Evolutionary conservation across 2,797 vertebrate genomes (phyloP).

Genomic region (Manis javanica): DNA sequence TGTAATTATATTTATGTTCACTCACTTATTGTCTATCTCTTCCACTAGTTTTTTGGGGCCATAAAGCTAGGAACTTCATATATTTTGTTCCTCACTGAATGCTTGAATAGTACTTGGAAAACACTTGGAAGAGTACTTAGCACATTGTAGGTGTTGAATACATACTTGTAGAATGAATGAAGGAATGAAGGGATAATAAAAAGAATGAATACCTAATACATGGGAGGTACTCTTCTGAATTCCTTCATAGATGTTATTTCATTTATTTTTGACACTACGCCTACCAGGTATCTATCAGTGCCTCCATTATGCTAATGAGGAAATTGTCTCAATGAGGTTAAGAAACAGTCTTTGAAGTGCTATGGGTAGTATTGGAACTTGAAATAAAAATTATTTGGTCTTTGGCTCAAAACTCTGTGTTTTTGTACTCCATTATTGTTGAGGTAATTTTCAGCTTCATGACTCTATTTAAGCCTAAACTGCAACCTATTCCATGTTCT

Average conservation of each 20-base stretch:
- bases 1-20: neutral
- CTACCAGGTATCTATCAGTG: neutral
- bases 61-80: neutral
- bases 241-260: neutral
- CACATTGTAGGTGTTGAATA: neutral
- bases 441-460: neutral
- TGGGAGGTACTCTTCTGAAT: neutral
- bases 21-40: constrained; percentile 12
- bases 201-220: constrained; percentile 26
- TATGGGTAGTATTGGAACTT: neutral
- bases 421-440: neutral
- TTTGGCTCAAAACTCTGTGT: neutral
- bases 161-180: neutral
- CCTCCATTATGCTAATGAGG: neutral
- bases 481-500: neutral
- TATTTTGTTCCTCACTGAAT: constrained; percentile 28
- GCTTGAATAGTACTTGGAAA: constrained; percentile 21
- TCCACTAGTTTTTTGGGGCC: constrained; percentile 9
- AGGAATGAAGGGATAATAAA: constrained; percentile 14
- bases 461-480: neutral
- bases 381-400: neutral
- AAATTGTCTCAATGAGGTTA: neutral
- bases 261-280: neutral
- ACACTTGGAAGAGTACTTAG: neutral
- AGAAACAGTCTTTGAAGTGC: neutral